Evolutionary conservation across 2,113 vertebrate species (phyloP).

Genomic region (Pagrus major): DNA sequence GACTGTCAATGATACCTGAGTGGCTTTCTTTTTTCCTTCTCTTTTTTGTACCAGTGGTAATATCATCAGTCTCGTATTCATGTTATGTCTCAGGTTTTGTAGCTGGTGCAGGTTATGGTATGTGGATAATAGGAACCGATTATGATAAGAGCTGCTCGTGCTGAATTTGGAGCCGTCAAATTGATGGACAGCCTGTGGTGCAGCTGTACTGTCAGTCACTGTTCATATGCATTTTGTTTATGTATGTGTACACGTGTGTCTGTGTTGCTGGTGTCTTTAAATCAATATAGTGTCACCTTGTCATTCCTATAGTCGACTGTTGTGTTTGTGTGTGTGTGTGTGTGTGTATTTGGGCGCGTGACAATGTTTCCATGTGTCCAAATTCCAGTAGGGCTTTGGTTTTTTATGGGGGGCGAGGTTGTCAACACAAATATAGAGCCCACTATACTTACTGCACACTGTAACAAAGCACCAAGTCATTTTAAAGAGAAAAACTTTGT

Average conservation of each 20-base stretch:
- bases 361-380: slow-evolving; percentile 8
- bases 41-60: background rate
- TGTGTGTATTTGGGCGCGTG: slow-evolving; percentile 1
- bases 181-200: background rate
- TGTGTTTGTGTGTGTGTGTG: slow-evolving; percentile 10
- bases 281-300: slow-evolving; percentile 53
- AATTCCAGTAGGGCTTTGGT: slow-evolving; percentile 33
- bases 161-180: too few relatives aligned
- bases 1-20: background rate
- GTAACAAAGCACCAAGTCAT: background rate
- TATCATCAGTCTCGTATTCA: background rate
- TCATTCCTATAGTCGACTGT: slow-evolving; percentile 30
- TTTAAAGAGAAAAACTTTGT: background rate
- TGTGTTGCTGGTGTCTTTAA: slow-evolving; percentile 15
- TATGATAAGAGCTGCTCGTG: background rate
- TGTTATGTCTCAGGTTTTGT: background rate
- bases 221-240: slow-evolving; percentile 41
- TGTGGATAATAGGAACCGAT: background rate
- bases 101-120: background rate
- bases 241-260: slow-evolving; percentile 13
- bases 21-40: background rate
- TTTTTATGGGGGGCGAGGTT: background rate
- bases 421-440: slow-evolving; percentile 15
- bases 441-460: background rate
- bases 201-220: slow-evolving; percentile 9